Conservation (phyloP, 1,140 invertebrate genomes). For the Bombyx mandarina region DNA sequence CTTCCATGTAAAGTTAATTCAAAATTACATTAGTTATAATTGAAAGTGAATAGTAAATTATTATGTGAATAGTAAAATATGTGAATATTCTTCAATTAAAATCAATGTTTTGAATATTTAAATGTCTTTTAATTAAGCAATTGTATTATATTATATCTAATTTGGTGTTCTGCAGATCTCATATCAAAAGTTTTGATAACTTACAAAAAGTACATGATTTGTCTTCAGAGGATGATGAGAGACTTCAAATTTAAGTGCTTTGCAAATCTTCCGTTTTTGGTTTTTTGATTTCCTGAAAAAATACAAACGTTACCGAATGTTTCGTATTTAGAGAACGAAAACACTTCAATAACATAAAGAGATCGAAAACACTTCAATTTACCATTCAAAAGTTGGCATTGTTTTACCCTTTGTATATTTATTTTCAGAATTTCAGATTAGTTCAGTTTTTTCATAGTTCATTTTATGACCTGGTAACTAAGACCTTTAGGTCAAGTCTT, state of each 20-base stretch:
- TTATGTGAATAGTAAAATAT: constrained; percentile 2
- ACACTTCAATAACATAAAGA: neutral
- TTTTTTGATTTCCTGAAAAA: constrained; percentile 30
- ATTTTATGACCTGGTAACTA: too few relatives aligned
- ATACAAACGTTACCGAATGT: neutral
- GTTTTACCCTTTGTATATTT: neutral
- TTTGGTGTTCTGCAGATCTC: too few relatives aligned
- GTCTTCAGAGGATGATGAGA: constrained; percentile 42
- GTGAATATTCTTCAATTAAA: too few relatives aligned
- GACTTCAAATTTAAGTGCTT: constrained; percentile 43
- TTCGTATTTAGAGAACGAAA: neutral
- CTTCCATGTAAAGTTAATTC: neutral
- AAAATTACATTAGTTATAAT: neutral
- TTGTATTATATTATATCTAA: too few relatives aligned
- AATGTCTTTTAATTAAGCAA: too few relatives aligned
- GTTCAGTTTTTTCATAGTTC: too few relatives aligned
- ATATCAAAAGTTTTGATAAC: neutral
- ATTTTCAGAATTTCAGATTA: too few relatives aligned
- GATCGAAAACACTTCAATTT: neutral
- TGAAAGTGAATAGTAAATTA: neutral
- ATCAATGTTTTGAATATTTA: too few relatives aligned
- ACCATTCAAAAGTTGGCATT: neutral
- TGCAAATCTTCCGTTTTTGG: constrained; percentile 7
- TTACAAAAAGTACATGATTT: constrained; percentile 32
- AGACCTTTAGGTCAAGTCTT: too few relatives aligned